These are phyloP conservation scores for Cebidichthys violaceus DNA, from an alignment of 2,113 vertebrate genomes.

Conservation along the genomic window DNA sequence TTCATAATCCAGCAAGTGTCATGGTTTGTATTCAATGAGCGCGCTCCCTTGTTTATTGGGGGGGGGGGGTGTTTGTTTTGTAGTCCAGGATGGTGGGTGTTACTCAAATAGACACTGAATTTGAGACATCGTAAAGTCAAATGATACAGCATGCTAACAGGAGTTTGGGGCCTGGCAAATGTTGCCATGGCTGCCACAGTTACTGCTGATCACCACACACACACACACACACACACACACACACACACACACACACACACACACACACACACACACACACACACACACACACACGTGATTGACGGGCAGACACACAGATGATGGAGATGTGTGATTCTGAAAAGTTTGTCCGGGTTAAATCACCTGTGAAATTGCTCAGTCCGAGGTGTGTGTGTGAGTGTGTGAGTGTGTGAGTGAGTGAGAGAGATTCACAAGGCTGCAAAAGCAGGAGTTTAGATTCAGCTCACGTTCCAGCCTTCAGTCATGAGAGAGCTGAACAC, in stretches of 20 bases:
- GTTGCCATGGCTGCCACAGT: neutral
- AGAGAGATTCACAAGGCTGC: constrained; percentile 32
- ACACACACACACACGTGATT: neutral
- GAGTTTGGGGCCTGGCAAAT: neutral
- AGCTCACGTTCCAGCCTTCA: constrained; percentile 13
- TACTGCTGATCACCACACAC: constrained; percentile 10
- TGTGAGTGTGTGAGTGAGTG: too few relatives aligned
- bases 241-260: too few relatives aligned
- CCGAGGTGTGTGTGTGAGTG: too few relatives aligned
- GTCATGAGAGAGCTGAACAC: neutral
- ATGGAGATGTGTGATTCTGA: neutral
- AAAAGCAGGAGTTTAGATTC: constrained; percentile 52
- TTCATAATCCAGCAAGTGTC: constrained; percentile 6
- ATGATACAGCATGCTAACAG: neutral
- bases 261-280: too few relatives aligned
- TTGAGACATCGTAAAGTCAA: constrained; percentile 2
- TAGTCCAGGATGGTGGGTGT: neutral
- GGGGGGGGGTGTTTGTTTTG: too few relatives aligned
- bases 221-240: too few relatives aligned
- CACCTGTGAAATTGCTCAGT: constrained; percentile 49
- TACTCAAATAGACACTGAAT: constrained; percentile 5
- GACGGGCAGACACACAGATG: constrained; percentile 7
- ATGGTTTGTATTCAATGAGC: neutral
- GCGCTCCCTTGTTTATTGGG: neutral
- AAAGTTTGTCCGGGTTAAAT: constrained; percentile 47